Evolutionary conservation across 1,140 invertebrate species (phyloP), one percentile per base, ranked within the genome.

Genomic region (Andrena cerasifolii): DNA sequence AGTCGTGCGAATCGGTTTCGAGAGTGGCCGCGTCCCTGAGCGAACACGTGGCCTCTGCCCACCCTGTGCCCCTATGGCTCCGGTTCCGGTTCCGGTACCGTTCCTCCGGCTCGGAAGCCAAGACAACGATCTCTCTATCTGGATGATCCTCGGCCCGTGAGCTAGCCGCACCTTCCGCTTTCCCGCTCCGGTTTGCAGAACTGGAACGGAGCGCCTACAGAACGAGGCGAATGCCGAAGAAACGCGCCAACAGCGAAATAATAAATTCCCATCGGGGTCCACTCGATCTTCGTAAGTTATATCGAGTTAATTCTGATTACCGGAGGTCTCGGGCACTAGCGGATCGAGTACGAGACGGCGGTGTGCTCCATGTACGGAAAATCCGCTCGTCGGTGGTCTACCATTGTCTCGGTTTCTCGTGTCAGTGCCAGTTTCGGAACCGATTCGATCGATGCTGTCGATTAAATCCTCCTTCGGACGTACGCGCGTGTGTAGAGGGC

Each of bases 1-100:
- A 84, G 87, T 89, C 87, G 81, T 83, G 86, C 85, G 84, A 89
- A 88, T 89, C 87, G 88, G 78, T 86, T 86, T 87, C 59, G 56
- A 80, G 85, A 80, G 80, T 82, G 81, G 70, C 61, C 72, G 53
- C 62, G 75, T 74, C 63, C 54, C 56, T 49, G 18, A 21, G 59
- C 24, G 36, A 79, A 70, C 65, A 56, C 47, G 79, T 62, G 72
- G 79, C 45, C 36, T n/a, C n/a, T 24, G 56, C 62, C 40, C 51
- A 56, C 62, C 40, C 36, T 26, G n/a, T 31, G 8, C 31, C 36
- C n/a, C 36, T n/a, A 28, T n/a, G n/a, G 21, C 21, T 21, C 40
- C 40, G 67, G 53, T 72, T n/a, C 40, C 28, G n/a, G 21, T 31
- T 21, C 40, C 40, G 67, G 53, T 72, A 61, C 28, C 53, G 71